Conservation (phyloP, 2,888 invertebrate species). For the Aphodius granarius region DNA sequence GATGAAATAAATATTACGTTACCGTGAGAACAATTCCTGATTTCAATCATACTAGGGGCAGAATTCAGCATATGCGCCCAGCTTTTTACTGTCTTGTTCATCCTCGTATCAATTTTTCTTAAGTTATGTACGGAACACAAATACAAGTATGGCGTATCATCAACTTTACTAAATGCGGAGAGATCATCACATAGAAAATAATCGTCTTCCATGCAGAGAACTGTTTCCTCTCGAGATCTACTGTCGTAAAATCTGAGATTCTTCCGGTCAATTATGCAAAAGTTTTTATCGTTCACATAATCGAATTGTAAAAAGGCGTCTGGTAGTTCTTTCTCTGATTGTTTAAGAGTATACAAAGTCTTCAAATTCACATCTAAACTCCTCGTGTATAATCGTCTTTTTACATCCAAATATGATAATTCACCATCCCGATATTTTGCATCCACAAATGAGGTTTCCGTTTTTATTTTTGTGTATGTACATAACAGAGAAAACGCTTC, state of each 20-base stretch:
- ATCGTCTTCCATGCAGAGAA: conserved; percentile 1
- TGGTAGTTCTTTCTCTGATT: background rate
- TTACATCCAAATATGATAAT: conserved; percentile 10
- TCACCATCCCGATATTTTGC: conserved; percentile 19
- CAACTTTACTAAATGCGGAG: conserved; percentile 2
- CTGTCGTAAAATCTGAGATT: conserved; percentile 21
- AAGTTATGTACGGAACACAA: conserved; percentile 22
- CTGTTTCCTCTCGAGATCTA: conserved; percentile 14
- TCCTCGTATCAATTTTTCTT: conserved; percentile 21
- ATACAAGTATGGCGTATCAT: conserved; percentile 21
- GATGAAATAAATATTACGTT: conserved; percentile 22
- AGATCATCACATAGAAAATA: conserved; percentile 25
- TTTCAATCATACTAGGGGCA: conserved; percentile 20
- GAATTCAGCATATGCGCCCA: conserved; percentile 23
- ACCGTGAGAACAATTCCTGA: background rate
- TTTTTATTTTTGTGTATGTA: background rate
- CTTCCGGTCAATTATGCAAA: conserved; percentile 18
- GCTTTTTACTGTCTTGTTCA: conserved; percentile 17
- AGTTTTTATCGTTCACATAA: conserved; percentile 7
- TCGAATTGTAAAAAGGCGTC: conserved; percentile 24
- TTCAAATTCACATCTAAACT: conserved; percentile 7
- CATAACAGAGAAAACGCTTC: background rate
- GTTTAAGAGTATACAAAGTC: background rate
- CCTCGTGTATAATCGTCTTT: conserved; percentile 10
- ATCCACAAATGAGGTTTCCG: conserved; percentile 18